Conservation (phyloP, 2,888 invertebrate species). For the Phaonia tiefii region DNA sequence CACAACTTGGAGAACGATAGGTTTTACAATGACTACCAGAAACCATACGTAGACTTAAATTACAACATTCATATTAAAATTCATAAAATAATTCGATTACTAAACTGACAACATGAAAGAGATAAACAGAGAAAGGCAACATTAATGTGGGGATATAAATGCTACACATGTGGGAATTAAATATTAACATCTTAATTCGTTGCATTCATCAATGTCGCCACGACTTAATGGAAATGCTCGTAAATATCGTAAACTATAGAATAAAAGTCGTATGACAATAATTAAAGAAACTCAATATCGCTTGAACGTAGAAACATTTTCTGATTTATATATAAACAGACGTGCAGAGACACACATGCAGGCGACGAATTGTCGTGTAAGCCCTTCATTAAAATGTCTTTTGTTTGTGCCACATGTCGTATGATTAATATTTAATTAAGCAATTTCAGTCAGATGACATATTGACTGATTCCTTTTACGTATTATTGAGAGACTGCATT, state of each 20-base stretch:
- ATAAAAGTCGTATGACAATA: not conserved
- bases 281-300: constrained; percentile 22
- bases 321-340: not conserved
- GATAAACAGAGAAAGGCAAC: not conserved
- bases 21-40: constrained; percentile 1
- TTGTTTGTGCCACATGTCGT: constrained; percentile 22
- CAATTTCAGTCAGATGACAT: constrained; percentile 7
- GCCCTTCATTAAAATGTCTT: constrained; percentile 7
- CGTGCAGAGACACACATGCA: not conserved
- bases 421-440: constrained; percentile 35
- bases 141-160: not conserved
- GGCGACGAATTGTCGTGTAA: not conserved
- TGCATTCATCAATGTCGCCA: constrained; percentile 16
- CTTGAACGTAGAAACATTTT: not conserved
- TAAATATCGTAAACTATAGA: not conserved
- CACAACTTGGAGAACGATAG: no score
- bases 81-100: not conserved
- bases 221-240: not conserved
- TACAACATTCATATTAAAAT: not conserved
- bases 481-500: no score
- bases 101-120: no score
- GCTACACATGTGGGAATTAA: not conserved
- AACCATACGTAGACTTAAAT: not conserved
- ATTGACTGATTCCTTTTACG: not conserved
- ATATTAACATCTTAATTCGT: constrained; percentile 18